A percentile compares a stretch with the other conserved stretches of the same genome.
Evolutionary conservation across 2,113 vertebrate genomes (phyloP).

Genomic region (Rhombomys opimus): DNA sequence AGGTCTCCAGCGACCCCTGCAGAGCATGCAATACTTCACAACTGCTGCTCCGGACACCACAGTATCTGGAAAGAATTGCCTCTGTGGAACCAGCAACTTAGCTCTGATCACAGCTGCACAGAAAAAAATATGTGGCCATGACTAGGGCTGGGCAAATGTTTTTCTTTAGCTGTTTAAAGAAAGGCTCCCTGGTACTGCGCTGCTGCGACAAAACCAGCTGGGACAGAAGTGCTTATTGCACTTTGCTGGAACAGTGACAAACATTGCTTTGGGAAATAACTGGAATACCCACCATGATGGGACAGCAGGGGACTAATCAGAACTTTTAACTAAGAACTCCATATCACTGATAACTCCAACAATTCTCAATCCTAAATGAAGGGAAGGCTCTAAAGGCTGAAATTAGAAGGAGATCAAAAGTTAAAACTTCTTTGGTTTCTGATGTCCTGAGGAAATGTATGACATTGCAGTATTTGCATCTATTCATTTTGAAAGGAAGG

Average conservation of each 20-base stretch:
- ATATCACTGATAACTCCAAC: background rate
- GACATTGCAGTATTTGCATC: conserved; percentile 49
- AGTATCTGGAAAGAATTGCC: background rate
- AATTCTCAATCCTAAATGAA: conserved; percentile 60
- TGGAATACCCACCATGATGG: background rate
- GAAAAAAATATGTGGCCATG: background rate
- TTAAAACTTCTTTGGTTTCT: conserved; percentile 65
- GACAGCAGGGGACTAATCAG: background rate
- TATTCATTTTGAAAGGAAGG: conserved; percentile 58
- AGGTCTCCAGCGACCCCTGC: background rate
- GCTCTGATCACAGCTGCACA: background rate
- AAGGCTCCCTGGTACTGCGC: background rate
- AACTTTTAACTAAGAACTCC: conserved; percentile 65
- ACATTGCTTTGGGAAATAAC: background rate
- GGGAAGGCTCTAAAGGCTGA: conserved; percentile 57
- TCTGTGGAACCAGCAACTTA: background rate
- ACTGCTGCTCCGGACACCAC: background rate
- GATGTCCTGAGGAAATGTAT: conserved; percentile 44
- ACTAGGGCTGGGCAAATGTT: background rate
- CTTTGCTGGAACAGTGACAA: background rate
- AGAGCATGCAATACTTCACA: background rate
- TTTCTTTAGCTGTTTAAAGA: background rate
- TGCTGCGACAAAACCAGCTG: background rate
- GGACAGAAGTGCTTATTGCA: background rate
- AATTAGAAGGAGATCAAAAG: conserved; percentile 65